Conservation (phyloP, 2,797 vertebrate genomes). For the Argya squamiceps region DNA sequence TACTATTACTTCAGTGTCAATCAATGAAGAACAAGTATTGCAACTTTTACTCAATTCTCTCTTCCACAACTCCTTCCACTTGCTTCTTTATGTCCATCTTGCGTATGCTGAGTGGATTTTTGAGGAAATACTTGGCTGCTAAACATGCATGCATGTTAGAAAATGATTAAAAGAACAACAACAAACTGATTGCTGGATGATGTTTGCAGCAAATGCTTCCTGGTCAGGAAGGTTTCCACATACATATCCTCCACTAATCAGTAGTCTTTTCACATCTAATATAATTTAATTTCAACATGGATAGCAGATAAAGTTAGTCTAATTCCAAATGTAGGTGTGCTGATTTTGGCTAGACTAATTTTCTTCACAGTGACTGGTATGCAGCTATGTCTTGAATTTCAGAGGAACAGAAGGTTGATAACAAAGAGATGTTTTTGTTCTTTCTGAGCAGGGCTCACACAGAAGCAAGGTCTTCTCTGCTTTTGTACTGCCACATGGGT, state of each 20-base stretch:
- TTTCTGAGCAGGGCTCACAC: background rate
- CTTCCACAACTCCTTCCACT: background rate
- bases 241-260: background rate
- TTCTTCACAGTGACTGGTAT: background rate
- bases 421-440: background rate
- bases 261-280: background rate
- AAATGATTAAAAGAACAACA: background rate
- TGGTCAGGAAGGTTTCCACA: background rate
- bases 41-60: background rate
- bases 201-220: background rate
- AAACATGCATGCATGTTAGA: background rate
- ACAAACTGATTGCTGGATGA: background rate
- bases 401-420: background rate
- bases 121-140: background rate
- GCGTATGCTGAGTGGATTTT: background rate
- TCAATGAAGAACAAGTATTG: background rate
- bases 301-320: background rate
- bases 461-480: background rate
- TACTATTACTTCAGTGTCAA: background rate
- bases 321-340: background rate
- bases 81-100: background rate
- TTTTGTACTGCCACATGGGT: background rate
- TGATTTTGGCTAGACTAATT: background rate
- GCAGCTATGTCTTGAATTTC: background rate
- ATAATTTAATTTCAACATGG: background rate